Percentiles rank a stretch among this genome's conserved stretches.
Conservation (phyloP, 2,797 vertebrate species). For the Platalea minor region DNA sequence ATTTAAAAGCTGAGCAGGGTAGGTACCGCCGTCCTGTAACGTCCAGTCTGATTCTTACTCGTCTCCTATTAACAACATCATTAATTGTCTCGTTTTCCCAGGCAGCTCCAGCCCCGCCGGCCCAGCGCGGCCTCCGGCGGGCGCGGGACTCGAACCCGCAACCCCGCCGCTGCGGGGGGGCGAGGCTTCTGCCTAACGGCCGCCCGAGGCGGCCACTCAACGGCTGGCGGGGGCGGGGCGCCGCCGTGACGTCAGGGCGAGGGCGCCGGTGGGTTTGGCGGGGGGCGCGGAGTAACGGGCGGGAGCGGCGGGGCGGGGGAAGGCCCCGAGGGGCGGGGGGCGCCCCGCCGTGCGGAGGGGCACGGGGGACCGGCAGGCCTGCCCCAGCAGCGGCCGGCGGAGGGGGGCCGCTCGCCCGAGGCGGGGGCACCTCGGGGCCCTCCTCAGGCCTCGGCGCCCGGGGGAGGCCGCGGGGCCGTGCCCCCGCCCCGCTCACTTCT, state of each 20-base stretch:
- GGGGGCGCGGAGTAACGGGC: neutral
- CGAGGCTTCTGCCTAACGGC: neutral
- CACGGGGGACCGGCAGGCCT: too few species aligned
- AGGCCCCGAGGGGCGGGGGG: accelerated
- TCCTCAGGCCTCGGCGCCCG: neutral
- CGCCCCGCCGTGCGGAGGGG: too few species aligned
- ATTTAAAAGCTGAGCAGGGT: neutral
- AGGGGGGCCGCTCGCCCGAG: accelerated
- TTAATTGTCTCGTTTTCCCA: accelerated
- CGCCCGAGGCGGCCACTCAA: neutral
- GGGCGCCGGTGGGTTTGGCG: neutral
- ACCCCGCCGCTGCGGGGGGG: accelerated
- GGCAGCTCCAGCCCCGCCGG: accelerated
- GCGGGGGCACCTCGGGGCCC: neutral
- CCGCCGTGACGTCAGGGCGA: neutral
- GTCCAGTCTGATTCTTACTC: accelerated
- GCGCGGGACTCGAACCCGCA: neutral
- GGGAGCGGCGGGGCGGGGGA: too few species aligned
- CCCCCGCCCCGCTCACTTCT: neutral
- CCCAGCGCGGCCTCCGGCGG: too few species aligned
- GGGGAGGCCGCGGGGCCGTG: neutral
- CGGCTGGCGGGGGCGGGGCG: neutral
- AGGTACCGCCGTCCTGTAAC: too few species aligned
- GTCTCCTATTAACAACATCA: accelerated
- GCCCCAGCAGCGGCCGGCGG: neutral